Evolutionary conservation across 2,888 invertebrate species (phyloP).

Genomic region (Pocota personata): DNA sequence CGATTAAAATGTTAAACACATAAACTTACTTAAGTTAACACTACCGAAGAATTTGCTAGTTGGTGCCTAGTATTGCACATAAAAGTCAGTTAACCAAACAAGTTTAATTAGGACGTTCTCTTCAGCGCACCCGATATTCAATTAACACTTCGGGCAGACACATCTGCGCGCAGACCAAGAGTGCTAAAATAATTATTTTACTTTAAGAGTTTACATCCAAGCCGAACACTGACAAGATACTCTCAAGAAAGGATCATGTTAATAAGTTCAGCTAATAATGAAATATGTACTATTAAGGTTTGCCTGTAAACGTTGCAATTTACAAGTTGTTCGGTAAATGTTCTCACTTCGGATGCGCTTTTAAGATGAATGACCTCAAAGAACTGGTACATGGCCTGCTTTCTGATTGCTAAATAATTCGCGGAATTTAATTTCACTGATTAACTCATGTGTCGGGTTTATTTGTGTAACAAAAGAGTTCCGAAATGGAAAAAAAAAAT

Average conservation of each 20-base stretch:
- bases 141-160: constrained; percentile 50
- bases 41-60: neutral
- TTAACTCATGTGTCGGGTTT: constrained; percentile 3
- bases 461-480: neutral
- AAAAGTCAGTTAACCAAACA: constrained; percentile 25
- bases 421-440: constrained; percentile 55
- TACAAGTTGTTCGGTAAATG: neutral
- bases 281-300: neutral
- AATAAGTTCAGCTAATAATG: constrained; percentile 51
- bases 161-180: constrained; percentile 21
- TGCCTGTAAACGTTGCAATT: neutral
- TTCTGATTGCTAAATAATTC: constrained; percentile 35
- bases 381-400: constrained; percentile 52
- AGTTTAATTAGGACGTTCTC: constrained; percentile 48
- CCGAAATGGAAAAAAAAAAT: neutral
- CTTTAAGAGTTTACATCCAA: neutral
- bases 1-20: constrained; percentile 7
- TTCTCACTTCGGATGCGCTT: constrained; percentile 6
- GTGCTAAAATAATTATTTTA: constrained; percentile 33
- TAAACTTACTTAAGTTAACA: constrained; percentile 25
- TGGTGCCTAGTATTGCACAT: neutral
- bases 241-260: constrained; percentile 23
- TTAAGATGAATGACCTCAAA: constrained; percentile 49
- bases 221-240: neutral
- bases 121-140: constrained; percentile 31